Evolutionary conservation across 2,888 invertebrate species (phyloP), one percentile per base, ranked within the genome.

Genomic region (Netelia fuscicornis): DNA sequence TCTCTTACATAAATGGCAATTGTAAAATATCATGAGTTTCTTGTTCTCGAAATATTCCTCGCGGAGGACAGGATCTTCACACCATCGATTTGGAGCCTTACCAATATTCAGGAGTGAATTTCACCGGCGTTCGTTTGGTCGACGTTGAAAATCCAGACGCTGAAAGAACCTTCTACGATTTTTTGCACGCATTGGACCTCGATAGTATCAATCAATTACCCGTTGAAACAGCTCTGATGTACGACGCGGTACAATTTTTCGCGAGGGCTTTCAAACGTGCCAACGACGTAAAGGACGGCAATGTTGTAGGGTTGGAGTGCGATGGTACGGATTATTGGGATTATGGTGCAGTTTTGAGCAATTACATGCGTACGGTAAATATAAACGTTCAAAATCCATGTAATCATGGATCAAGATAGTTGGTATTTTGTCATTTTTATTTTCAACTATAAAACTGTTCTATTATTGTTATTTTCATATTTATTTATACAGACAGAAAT

Each of bases 221-320:
- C 94, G 95, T 97, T 9, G 96, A 97, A 91, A 96, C 97, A 84
- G 98, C 98, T 8, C 94, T 98, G 85, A 95, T 98, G 88, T 97
- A 97, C 91, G 98, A 99, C 92, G 97, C 98, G 0, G 97, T 98
- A 11, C 95, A 95, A 86, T 94, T 98, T 87, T 97, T 98, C 93
- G 96, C 97, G n/a, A 95, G 96, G 90, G 97, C 97, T 64, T 94
- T 98, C 75, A 96, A 96, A 89, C 96, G 96, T 90, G 93, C 97
- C 9, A 94, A 94, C 62, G 94, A 94, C 76, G 91, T 94, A 13
- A 90, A 91, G 23, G 93, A 94, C 83, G 95, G 95, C 10, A 92
- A 94, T 30, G 90, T 95, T 2, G 94, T 94, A 89, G 88, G 93
- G 54, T 93, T 97, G 11, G 94, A 94, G 81, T 97, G 98, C 89